Evolutionary conservation across 2,888 invertebrate genomes (phyloP).

Genomic region (Molorchus minor): DNA sequence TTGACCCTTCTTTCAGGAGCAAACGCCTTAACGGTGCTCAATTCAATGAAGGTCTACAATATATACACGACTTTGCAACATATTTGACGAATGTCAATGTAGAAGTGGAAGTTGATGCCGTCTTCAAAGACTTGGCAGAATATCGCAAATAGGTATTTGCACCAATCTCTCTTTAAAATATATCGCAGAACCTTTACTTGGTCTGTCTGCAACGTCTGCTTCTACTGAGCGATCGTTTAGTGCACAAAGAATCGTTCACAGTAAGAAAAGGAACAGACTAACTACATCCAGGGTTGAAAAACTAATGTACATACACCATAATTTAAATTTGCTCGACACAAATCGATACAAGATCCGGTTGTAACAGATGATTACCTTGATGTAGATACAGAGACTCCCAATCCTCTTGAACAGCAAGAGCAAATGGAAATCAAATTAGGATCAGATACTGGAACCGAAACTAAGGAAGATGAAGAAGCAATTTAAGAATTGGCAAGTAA

Average conservation of each 20-base stretch:
- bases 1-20: not conserved
- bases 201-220: not conserved
- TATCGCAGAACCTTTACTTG: not conserved
- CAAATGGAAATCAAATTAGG: not conserved
- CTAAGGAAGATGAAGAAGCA: not conserved
- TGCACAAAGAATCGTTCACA: not conserved
- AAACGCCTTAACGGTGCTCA: not conserved
- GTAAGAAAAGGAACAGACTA: conserved; percentile 5
- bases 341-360: not conserved
- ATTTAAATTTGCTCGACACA: not conserved
- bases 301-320: conserved; percentile 1
- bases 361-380: conserved; percentile 1
- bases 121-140: not conserved
- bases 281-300: conserved; percentile 1
- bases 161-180: not conserved
- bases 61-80: not conserved
- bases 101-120: not conserved
- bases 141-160: not conserved
- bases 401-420: conserved; percentile 2
- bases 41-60: not conserved
- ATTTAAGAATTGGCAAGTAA: not conserved
- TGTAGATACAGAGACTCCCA: conserved; percentile 1
- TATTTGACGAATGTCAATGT: not conserved
- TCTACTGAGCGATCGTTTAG: conserved; percentile 6
- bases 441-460: not conserved